Evolutionary conservation across 2,113 vertebrate genomes (phyloP).

Genomic region (Isurus oxyrinchus): DNA sequence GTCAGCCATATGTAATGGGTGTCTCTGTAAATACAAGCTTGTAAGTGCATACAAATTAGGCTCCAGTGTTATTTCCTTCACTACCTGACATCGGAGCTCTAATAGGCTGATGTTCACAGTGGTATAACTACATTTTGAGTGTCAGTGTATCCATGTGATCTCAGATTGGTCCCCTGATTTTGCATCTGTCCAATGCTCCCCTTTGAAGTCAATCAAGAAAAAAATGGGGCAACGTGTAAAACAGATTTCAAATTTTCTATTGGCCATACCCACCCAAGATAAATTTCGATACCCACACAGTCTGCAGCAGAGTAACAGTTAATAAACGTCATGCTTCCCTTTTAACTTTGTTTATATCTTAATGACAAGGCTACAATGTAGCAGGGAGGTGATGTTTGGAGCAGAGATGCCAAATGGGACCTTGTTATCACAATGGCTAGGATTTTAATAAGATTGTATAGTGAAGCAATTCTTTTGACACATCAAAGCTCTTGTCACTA

Average conservation of each 20-base stretch:
- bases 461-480: neutral
- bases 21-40: no score
- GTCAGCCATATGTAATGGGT: no score
- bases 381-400: neutral
- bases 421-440: neutral
- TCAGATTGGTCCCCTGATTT: neutral
- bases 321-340: neutral
- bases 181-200: neutral
- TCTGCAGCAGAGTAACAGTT: neutral
- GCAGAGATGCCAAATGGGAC: neutral
- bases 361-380: neutral
- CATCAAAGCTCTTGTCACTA: neutral
- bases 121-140: neutral
- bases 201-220: neutral
- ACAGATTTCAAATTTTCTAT: neutral
- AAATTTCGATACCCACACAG: neutral
- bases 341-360: neutral
- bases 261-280: no score
- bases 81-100: no score
- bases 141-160: no score
- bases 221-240: neutral
- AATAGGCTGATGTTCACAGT: neutral
- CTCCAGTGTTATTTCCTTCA: no score
- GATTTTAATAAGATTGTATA: neutral
- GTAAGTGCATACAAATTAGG: no score